Percentiles rank a stretch among this genome's conserved stretches.
phyloP scores from a whole-genome alignment of 2,888 invertebrate genomes.

The Acrobasis consociella region DNA sequence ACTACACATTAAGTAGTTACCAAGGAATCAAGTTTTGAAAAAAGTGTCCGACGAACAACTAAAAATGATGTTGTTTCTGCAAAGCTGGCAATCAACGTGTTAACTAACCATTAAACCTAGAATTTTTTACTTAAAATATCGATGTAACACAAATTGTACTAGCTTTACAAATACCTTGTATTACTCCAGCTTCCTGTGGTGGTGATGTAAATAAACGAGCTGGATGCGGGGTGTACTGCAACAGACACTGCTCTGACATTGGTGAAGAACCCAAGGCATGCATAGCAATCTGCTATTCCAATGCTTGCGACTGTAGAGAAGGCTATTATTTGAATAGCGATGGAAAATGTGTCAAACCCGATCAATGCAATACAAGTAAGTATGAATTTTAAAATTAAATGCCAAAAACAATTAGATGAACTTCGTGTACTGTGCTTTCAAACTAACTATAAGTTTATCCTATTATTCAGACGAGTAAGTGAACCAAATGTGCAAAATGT shows the following conservation, averaged over 20 bases:
- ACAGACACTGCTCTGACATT: slow-evolving; percentile 36
- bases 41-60: too few relatives aligned
- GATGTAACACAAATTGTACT: too few relatives aligned
- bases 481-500: too few relatives aligned
- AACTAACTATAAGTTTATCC: too few relatives aligned
- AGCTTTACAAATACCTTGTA: too few relatives aligned
- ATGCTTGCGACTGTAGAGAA: slow-evolving; percentile 42
- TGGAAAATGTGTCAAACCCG: slow-evolving; percentile 36
- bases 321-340: slow-evolving; percentile 34
- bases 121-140: too few relatives aligned
- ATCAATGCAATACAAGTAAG: slow-evolving; percentile 23
- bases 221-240: slow-evolving; percentile 39
- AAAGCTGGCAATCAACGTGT: too few relatives aligned
- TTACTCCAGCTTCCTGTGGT: slow-evolving; percentile 34
- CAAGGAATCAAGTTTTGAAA: too few relatives aligned
- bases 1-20: too few relatives aligned
- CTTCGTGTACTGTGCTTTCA: not conserved
- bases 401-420: not conserved
- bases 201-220: slow-evolving; percentile 37
- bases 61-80: too few relatives aligned
- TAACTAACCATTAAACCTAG: too few relatives aligned
- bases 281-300: slow-evolving; percentile 28
- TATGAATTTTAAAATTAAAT: not conserved
- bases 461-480: too few relatives aligned
- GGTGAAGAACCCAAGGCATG: slow-evolving; percentile 29